Base-by-base conservation (phyloP, 2,797 vertebrate species). In the Cynodonichthys magdalenae region DNA sequence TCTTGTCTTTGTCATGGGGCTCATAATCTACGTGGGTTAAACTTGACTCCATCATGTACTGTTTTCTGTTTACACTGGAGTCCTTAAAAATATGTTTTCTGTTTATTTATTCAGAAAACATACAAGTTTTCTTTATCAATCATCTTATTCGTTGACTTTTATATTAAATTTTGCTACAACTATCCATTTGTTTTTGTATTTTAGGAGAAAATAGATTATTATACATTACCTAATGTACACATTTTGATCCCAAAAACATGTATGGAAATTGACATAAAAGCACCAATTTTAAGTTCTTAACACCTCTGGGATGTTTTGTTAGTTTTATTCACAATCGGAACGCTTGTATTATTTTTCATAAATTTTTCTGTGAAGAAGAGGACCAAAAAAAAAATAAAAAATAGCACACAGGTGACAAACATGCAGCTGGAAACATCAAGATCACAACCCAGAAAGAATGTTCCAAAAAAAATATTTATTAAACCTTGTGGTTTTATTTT, bases 1-100 rank as follows among this genome's bases (percentile, higher is more conserved):
- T 81, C 78, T 85, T 88, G 81, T 87, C 83, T 70, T 77, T 70
- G 70, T 72, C 69, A 73, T 67, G 51, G 52, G 63, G 60, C 57
- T 66, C 63, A 15, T 81, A 79, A 75, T 79, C 52, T 45, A 28
- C 44, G 14, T 15, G 6, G 39, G 15, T 48, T 63, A 46, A 45
- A 57, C 66, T 39, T 63, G 41, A 66, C 62, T 24, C 27, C n/a
- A 54, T 63, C 75, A 61, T 75, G 66, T 64, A 57, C 56, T 45
- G 19, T 56, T 49, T 46, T 76, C 66, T 81, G 71, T 88, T 85
- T 79, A 61, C 75, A 62, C 58, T 44, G 5, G 49, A 59, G 50
- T 74, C 56, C 49, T 18, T 66, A 50, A 39, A 67, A 77, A 70
- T 72, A 59, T 55, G 60, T 48, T n/a, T 12, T 64, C 27, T 56